Evolutionary conservation across 2,797 vertebrate genomes (phyloP).

Genomic region (Typhlichthys eigenmanni): DNA sequence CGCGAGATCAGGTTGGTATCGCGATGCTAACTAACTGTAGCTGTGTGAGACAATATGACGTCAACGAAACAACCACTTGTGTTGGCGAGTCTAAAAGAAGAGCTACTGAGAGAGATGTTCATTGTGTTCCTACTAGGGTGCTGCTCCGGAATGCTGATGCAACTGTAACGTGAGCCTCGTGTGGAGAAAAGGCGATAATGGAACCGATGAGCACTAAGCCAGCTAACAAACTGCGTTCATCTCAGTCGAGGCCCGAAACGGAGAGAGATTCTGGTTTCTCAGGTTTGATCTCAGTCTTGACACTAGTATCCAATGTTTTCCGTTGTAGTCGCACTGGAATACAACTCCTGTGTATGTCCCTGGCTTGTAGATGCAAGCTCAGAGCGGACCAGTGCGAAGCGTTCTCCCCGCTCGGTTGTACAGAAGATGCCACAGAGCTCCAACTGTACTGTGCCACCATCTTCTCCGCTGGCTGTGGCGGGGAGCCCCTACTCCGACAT

Average conservation of each 20-base stretch:
- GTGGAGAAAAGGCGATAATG: constrained; percentile 2
- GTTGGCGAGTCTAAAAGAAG: too few relatives aligned
- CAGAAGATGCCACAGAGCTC: constrained; percentile 10
- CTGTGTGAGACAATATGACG: too few relatives aligned
- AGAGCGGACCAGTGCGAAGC: constrained; percentile 81
- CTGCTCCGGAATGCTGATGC: constrained; percentile 34
- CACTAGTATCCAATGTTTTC: neutral
- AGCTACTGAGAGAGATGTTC: too few relatives aligned
- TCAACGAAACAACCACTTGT: too few relatives aligned
- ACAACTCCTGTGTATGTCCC: neutral
- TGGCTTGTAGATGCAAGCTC: constrained; percentile 81
- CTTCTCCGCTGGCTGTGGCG: constrained; percentile 67
- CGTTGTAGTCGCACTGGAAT: neutral
- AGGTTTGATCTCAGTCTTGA: constrained; percentile 66
- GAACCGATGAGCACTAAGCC: constrained; percentile 61
- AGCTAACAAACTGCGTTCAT: constrained; percentile 44
- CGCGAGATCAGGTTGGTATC: too few relatives aligned
- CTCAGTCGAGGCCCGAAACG: constrained; percentile 66
- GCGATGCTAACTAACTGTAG: too few relatives aligned
- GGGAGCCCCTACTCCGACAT: constrained; percentile 78
- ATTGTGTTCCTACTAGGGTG: constrained; percentile 11
- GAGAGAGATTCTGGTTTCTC: constrained; percentile 94
- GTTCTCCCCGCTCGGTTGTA: constrained; percentile 54
- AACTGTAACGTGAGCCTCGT: constrained; percentile 18
- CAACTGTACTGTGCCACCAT: constrained; percentile 50